These are phyloP conservation scores for Tyrannus savana DNA, from an alignment of 2,113 vertebrate genomes.

Conservation along the genomic window DNA sequence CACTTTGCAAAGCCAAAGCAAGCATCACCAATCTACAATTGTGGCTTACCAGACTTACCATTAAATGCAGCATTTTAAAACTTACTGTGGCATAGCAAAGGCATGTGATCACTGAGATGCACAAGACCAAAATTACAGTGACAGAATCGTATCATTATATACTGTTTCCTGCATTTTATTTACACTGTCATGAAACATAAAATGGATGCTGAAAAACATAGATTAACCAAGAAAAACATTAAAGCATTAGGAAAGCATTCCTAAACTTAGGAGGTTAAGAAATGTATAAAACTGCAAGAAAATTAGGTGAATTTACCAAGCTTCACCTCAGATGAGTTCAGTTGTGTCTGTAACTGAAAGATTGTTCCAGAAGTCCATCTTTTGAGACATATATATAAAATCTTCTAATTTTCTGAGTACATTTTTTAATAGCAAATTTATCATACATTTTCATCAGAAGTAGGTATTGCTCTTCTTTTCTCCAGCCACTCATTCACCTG, in stretches of 20 bases:
- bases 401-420: not conserved
- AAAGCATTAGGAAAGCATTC: conserved; percentile 2
- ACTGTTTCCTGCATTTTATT: conserved; percentile 31
- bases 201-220: not conserved
- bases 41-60: conserved; percentile 49
- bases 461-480: not conserved
- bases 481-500: not conserved
- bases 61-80: conserved; percentile 48
- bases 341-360: not conserved
- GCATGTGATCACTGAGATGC: conserved; percentile 48
- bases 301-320: not conserved
- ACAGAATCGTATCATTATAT: conserved; percentile 52
- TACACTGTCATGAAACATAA: not conserved
- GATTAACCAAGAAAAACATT: conserved; percentile 27
- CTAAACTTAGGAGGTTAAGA: not conserved
- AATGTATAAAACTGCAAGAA: not conserved
- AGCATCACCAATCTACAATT: conserved; percentile 40
- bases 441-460: not conserved
- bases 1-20: conserved; percentile 49
- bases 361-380: not conserved
- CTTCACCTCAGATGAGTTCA: not conserved
- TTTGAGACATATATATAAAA: not conserved
- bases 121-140: conserved; percentile 54
- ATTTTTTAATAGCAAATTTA: not conserved
- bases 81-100: conserved; percentile 40